A percentile compares a stretch with the other conserved stretches of the same genome.
phyloP scores from a whole-genome alignment of 2,797 vertebrate genomes.

The Acanthurus tractus region DNA sequence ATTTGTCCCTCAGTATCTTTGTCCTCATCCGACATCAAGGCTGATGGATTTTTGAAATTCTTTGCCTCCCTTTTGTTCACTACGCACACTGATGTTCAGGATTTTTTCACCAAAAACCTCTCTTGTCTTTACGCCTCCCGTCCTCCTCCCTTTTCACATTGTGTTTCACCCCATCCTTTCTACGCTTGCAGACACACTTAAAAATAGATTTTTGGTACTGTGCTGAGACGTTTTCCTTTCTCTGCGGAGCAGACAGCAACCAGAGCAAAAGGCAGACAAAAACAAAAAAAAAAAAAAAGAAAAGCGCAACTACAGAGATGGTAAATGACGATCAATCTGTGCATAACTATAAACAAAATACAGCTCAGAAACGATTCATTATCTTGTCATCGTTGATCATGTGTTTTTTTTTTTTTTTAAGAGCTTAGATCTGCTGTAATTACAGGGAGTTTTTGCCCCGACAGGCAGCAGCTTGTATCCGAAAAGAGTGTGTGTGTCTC shows the following conservation, averaged over 20 bases:
- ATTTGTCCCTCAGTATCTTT: conserved; percentile 24
- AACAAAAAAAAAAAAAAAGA: conserved; percentile 10
- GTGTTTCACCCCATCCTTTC: conserved; percentile 41
- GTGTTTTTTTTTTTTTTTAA: conserved; percentile 29
- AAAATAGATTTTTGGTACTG: conserved; percentile 48
- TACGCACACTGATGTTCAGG: conserved; percentile 45
- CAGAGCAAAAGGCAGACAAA: conserved; percentile 22
- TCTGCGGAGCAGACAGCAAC: conserved; percentile 10
- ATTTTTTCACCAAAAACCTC: conserved; percentile 39
- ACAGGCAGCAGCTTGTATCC: conserved; percentile 58
- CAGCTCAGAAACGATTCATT: conserved; percentile 55
- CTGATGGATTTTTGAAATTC: conserved; percentile 74
- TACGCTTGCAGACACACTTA: conserved; percentile 34
- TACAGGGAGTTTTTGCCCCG: conserved; percentile 54
- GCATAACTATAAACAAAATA: conserved; percentile 36
- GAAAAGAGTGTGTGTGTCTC: conserved; percentile 42
- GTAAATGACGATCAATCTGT: conserved; percentile 16
- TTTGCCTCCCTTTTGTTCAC: conserved; percentile 64
- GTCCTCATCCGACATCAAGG: conserved; percentile 51
- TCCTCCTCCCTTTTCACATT: conserved; percentile 45
- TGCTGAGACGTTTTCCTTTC: conserved; percentile 28
- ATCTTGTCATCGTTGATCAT: conserved; percentile 55
- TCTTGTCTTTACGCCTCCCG: conserved; percentile 30
- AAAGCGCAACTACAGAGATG: conserved; percentile 21
- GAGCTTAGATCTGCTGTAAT: conserved; percentile 63